phyloP scores from a whole-genome alignment of 2,113 vertebrate species.

The Triplophysa tibetana region DNA sequence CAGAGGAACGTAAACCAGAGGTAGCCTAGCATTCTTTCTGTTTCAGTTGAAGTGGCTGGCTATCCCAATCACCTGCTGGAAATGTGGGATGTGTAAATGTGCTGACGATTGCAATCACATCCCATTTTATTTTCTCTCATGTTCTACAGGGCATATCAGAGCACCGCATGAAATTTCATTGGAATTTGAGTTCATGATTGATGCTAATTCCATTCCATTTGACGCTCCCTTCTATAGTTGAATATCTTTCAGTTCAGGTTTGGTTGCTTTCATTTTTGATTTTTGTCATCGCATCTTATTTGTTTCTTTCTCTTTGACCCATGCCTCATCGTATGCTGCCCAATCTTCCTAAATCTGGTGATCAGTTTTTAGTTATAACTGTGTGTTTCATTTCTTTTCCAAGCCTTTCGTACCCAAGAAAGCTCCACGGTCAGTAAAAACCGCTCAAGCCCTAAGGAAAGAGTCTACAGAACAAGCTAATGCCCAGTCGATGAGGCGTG shows the following conservation, averaged over 20 bases:
- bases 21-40: constrained; percentile 47
- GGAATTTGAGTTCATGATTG: constrained; percentile 58
- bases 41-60: constrained; percentile 3
- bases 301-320: constrained; percentile 39
- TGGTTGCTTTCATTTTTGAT: constrained; percentile 50
- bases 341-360: background rate
- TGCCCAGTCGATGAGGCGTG: constrained; percentile 62
- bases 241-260: constrained; percentile 53
- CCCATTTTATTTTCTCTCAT: constrained; percentile 53
- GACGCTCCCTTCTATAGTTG: constrained; percentile 52
- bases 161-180: constrained; percentile 53
- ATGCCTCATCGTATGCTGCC: constrained; percentile 33
- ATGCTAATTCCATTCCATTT: constrained; percentile 57
- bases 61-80: constrained; percentile 27
- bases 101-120: constrained; percentile 47
- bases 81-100: constrained; percentile 31
- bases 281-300: constrained; percentile 50
- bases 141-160: constrained; percentile 51
- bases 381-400: constrained; percentile 30
- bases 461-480: constrained; percentile 56
- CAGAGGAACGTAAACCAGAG: constrained; percentile 55
- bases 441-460: constrained; percentile 67
- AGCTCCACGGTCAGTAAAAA: constrained; percentile 74
- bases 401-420: constrained; percentile 77
- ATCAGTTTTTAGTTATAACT: constrained; percentile 7